phyloP scores from a whole-genome alignment of 2,888 invertebrate genomes.

The Diplolepis rosae region DNA sequence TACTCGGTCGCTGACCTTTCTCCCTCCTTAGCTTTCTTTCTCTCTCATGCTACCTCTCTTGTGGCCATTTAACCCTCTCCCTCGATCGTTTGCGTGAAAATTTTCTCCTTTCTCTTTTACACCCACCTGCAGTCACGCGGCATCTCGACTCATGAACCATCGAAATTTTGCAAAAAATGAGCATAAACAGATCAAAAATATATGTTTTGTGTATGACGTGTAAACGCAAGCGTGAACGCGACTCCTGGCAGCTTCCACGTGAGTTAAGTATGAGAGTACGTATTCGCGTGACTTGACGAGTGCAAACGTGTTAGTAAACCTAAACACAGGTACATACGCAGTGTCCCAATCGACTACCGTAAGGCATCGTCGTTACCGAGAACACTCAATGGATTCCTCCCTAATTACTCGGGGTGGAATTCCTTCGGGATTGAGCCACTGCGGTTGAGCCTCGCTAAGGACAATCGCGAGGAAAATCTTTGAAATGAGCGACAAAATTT shows the following conservation, averaged over 20 bases:
- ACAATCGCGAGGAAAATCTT: neutral
- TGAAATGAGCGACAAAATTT: neutral
- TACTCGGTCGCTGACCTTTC: slow-evolving; percentile 65
- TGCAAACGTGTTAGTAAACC: neutral
- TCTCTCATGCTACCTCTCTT: slow-evolving; percentile 32
- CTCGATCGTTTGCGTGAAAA: neutral
- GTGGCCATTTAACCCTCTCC: slow-evolving; percentile 2
- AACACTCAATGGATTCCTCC: slow-evolving; percentile 1
- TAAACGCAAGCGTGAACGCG: neutral
- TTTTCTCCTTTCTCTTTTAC: neutral
- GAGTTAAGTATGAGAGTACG: neutral
- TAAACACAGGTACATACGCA: too few species aligned
- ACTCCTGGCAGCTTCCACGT: neutral
- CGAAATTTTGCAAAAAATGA: neutral
- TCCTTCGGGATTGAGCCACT: slow-evolving; percentile 1
- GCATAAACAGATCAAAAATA: neutral
- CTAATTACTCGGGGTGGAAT: slow-evolving; percentile 5
- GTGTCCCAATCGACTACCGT: neutral
- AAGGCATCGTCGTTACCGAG: neutral
- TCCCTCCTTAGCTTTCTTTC: slow-evolving; percentile 42
- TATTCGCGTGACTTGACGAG: neutral
- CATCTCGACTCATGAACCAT: neutral
- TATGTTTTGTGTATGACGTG: neutral
- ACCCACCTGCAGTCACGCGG: neutral
- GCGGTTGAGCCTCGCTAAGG: neutral